Base-by-base conservation (phyloP, 1,140 invertebrate genomes). In the Condylostylus longicornis region DNA sequence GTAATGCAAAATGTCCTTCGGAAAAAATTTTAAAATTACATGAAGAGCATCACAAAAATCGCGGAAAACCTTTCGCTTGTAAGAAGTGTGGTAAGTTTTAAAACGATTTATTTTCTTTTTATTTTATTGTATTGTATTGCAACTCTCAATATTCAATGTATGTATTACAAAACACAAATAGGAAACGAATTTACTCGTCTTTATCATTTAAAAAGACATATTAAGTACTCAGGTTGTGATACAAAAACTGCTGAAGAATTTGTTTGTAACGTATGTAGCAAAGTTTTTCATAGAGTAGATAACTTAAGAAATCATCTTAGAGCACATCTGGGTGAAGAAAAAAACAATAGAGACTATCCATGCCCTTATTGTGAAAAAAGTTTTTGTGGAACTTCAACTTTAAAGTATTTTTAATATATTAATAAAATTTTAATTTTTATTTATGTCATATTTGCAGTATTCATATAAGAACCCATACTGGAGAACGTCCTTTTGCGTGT, bases 261-360 rank as follows among this genome's bases (percentile, higher is more conserved):
- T 17, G 33, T 40, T n/a, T 63, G 58, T 40, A 52, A 81, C 71
- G 75, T 81, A 17, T 86, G 82, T 47, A 66, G 70, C 12, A 74
- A 77, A 50, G 61, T 66, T 14, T 85, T 83, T 45, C 73, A 72
- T 31, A 69, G 79, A n/a, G 77, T 80, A 48, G 79, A 82, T 52
- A 82, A 83, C 59, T 58, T 83, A 35, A 66, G 76, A 10, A 77
- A 79, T 43, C 82, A 86, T 66, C 59, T 83, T 14, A 68, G 77
- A 38, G 71, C 68, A 28, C 81, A 86, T 54, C 67, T 76, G 20
- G 77, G 78, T 7, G 68, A 72, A 43, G 68, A 73, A 47, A 65
- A 68, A 9, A 70, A 72, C 14, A 75, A 75, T 44, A 76, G 75
- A 19, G 71, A 71, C 29, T 72, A 70, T 33, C 61, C 58, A 40